Percentiles rank a stretch among this genome's conserved stretches.
phyloP scores from a whole-genome alignment of 2,888 invertebrate species.

The Loripinus fragilis region DNA sequence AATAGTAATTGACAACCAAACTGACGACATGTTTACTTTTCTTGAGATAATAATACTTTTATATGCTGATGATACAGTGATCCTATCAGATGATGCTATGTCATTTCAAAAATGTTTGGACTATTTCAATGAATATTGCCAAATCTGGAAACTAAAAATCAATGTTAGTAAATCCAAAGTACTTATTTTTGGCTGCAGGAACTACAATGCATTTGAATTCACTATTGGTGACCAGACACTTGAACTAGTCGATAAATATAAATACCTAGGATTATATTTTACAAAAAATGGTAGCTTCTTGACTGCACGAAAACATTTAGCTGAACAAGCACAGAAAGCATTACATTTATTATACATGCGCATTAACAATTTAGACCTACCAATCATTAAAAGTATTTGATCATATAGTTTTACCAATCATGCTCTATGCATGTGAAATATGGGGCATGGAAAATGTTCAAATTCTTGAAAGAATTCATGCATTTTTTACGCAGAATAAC shows the following conservation, averaged over 20 bases:
- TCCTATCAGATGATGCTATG: conserved; percentile 21
- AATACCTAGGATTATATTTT: too few species aligned
- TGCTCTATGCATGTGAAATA: conserved; percentile 30
- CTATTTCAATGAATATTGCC: conserved; percentile 25
- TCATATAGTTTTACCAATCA: conserved; percentile 22
- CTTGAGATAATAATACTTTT: conserved; percentile 29
- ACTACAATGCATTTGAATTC: too few species aligned
- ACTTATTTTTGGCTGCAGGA: conserved; percentile 34
- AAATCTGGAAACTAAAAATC: conserved; percentile 32
- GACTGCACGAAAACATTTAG: conserved; percentile 18
- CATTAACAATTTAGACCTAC: conserved; percentile 23
- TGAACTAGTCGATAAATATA: too few species aligned
- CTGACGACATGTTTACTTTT: neutral
- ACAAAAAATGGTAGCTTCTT: conserved; percentile 20
- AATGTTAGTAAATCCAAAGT: conserved; percentile 40
- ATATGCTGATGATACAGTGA: conserved; percentile 44
- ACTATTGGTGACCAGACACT: too few species aligned
- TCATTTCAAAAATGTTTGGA: conserved; percentile 26
- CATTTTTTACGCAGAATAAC: conserved; percentile 14
- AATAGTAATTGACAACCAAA: too few species aligned
- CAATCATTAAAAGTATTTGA: conserved; percentile 21
- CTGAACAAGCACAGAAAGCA: conserved; percentile 21
- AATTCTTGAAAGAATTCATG: conserved; percentile 17
- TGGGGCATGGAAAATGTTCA: conserved; percentile 32
- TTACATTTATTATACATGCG: conserved; percentile 2